Percentiles rank a stretch among this genome's conserved stretches.
Conservation (phyloP, 1,140 invertebrate genomes). For the Anastatus disparis region DNA sequence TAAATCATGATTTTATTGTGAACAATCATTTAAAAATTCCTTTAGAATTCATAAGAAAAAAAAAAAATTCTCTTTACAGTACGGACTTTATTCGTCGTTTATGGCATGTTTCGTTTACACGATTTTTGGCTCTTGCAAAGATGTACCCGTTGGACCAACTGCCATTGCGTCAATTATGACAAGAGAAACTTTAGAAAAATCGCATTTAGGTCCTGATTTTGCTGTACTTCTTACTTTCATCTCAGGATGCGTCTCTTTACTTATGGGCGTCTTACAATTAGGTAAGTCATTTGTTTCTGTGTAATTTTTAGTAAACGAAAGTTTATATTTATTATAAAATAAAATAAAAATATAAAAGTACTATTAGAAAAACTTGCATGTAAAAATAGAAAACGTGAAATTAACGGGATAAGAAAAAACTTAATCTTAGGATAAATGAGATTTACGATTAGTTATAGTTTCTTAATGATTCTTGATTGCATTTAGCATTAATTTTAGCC, state of each 20-base stretch:
- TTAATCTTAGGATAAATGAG: too few species aligned
- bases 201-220: conserved; percentile 73
- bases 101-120: conserved; percentile 85
- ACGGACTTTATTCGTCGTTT: conserved; percentile 90
- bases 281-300: conserved; percentile 68
- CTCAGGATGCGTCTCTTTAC: conserved; percentile 80
- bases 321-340: not conserved
- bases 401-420: too few species aligned
- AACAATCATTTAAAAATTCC: too few species aligned
- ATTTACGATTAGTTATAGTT: not conserved
- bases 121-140: conserved; percentile 80
- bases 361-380: too few species aligned
- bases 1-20: too few species aligned
- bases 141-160: conserved; percentile 78
- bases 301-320: too few species aligned
- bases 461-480: not conserved
- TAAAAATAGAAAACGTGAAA: too few species aligned
- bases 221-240: conserved; percentile 85
- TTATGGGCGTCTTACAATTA: conserved; percentile 87
- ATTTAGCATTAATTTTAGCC: conserved; percentile 6
- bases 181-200: conserved; percentile 70
- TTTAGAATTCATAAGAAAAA: too few species aligned
- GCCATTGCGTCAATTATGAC: conserved; percentile 77
- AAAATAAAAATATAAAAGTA: too few species aligned
- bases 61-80: too few species aligned